These are phyloP conservation scores for Blastobasis adustella DNA, from an alignment of 2,888 invertebrate species.

Conservation along the genomic window DNA sequence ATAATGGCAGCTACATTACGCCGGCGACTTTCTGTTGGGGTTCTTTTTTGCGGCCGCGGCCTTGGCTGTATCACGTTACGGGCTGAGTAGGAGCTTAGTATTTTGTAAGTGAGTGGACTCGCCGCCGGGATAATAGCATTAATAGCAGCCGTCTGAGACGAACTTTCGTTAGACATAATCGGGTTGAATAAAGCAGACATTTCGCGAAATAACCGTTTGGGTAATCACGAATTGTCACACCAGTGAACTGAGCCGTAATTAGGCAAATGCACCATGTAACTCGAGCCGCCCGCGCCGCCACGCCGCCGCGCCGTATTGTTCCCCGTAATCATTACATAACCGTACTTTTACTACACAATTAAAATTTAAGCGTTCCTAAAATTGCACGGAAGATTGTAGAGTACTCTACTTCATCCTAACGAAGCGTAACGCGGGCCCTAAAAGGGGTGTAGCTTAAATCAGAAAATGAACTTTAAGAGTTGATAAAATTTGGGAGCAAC, in stretches of 20 bases:
- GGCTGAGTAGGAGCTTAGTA: conserved; percentile 27
- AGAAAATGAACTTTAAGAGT: conserved; percentile 30
- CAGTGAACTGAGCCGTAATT: conserved; percentile 63
- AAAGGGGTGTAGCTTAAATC: conserved; percentile 42
- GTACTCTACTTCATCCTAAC: conserved; percentile 55
- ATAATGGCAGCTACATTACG: conserved; percentile 28
- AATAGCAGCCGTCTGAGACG: conserved; percentile 19
- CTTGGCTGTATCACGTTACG: conserved; percentile 32
- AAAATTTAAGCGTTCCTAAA: conserved; percentile 70
- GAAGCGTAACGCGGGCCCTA: conserved; percentile 44
- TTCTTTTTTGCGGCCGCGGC: conserved; percentile 23
- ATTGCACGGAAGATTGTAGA: conserved; percentile 53
- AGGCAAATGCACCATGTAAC: conserved; percentile 69
- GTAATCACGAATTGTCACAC: conserved; percentile 63
- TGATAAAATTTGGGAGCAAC: conserved; percentile 22
- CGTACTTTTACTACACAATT: conserved; percentile 70
- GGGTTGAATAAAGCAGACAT: conserved; percentile 35
- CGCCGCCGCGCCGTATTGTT: conserved; percentile 49
- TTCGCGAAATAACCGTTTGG: conserved; percentile 50
- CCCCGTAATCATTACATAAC: conserved; percentile 68
- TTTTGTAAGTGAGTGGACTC: conserved; percentile 35
- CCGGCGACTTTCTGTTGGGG: conserved; percentile 25
- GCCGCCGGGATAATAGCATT: conserved; percentile 19
- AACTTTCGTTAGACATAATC: conserved; percentile 34
- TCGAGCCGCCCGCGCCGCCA: conserved; percentile 23